phyloP scores from a whole-genome alignment of 2,888 invertebrate genomes.

The Poecilus cupreus region DNA sequence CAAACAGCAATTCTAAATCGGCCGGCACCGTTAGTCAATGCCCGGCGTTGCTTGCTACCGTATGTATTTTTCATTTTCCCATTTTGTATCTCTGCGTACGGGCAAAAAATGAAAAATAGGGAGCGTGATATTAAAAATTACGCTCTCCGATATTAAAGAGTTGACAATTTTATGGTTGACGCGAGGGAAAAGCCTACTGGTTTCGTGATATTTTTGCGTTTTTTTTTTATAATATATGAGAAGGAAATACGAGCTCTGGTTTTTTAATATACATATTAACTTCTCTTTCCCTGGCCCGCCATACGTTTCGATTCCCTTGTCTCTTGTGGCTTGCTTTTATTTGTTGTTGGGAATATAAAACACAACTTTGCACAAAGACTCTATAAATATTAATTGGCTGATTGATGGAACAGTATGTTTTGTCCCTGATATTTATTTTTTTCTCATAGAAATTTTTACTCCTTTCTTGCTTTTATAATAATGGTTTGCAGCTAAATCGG shows the following conservation, averaged over 20 bases:
- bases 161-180: slow-evolving; percentile 57
- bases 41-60: slow-evolving; percentile 13
- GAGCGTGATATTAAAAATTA: slow-evolving; percentile 61
- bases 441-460: too few relatives aligned
- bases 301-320: background rate
- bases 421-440: background rate
- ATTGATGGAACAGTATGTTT: background rate
- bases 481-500: too few relatives aligned
- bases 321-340: background rate
- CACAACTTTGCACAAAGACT: background rate
- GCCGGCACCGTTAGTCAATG: slow-evolving; percentile 38
- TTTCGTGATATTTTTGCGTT: slow-evolving; percentile 38
- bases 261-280: slow-evolving; percentile 52
- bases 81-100: slow-evolving; percentile 39
- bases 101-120: slow-evolving; percentile 58
- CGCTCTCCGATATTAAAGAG: slow-evolving; percentile 54
- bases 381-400: slow-evolving; percentile 19
- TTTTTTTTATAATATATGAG: slow-evolving; percentile 50
- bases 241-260: slow-evolving; percentile 25
- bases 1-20: slow-evolving; percentile 47
- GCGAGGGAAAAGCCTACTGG: slow-evolving; percentile 34
- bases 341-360: background rate
- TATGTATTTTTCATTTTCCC: slow-evolving; percentile 51
- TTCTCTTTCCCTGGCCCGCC: background rate
- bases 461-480: too few relatives aligned